Evolutionary conservation across 2,888 invertebrate genomes (phyloP), one percentile per base, ranked within the genome.

Genomic region (Spisula subtruncata): DNA sequence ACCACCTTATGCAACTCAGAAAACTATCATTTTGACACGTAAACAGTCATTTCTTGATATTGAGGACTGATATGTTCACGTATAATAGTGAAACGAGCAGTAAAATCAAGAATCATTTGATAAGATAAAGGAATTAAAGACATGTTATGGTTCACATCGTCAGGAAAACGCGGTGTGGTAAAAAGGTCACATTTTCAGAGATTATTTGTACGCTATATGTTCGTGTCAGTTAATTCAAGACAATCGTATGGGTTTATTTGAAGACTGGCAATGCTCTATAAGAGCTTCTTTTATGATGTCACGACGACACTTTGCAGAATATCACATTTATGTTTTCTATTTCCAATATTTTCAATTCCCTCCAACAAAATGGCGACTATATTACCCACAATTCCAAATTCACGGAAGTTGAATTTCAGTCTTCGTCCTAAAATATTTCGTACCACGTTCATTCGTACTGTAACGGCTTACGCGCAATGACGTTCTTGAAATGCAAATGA

Each of bases 361-460:
- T 91, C 90, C 90, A 90, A 85, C 89, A 93, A 93, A 89, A 93
- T 93, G 93, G 93, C 93, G 93, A 86, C 86, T 85, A 56, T 56
- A 51, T 79, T 88, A 83, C 80, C 83, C 87, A 71, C 75, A 85
- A 81, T 46, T 75, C 75, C 18, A 5, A 35, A 75, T 35, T 75
- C 35, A 14, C 75, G 75, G 75, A 75, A 75, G 75, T 32, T 75
- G 75, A 32, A 35, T 75, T 75, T 12, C 12, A 0, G 14, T 29
- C 18, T 75, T 75, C 75, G 75, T 35, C 32, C 75, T 66, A n/a
- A 66, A n/a, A 66, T 25, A 66, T 66, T 66, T 66, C 60, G 60
- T 5, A 66, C 10, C 25, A n/a, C 1, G 1, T 66, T 66, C 25
- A n/a, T 66, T 66, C 60, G 60, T 25, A 66, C 25, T 25, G 25